These are phyloP conservation scores for Phyllotreta cruciferae DNA, from an alignment of 2,888 invertebrate species.

Conservation along the genomic window DNA sequence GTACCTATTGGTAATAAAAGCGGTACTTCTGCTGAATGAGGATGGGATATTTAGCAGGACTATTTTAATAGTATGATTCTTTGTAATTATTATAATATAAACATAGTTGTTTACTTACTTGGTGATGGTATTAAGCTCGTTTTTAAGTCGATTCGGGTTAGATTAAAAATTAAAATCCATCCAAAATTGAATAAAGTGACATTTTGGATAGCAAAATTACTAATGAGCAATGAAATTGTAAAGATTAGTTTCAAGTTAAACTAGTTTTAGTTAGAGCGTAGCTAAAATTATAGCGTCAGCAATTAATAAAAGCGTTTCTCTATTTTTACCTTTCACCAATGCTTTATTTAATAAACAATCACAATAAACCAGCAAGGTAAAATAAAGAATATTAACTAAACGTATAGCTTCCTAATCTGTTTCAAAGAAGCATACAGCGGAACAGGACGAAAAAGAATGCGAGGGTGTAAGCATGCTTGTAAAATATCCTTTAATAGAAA, in stretches of 20 bases:
- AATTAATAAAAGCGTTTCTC: not conserved
- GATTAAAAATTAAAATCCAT: slow-evolving; percentile 1
- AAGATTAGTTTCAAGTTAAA: slow-evolving; percentile 7
- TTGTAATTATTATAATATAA: slow-evolving; percentile 40
- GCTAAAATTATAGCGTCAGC: slow-evolving; percentile 1
- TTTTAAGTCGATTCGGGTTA: slow-evolving; percentile 17
- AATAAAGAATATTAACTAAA: too few species aligned
- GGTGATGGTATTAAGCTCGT: slow-evolving; percentile 26
- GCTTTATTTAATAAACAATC: not conserved
- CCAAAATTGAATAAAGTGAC: slow-evolving; percentile 12
- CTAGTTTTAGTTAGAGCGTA: slow-evolving; percentile 5
- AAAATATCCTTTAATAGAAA: slow-evolving; percentile 29
- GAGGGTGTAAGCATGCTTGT: slow-evolving; percentile 28
- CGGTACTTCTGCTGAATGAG: slow-evolving; percentile 55
- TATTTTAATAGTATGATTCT: slow-evolving; percentile 47
- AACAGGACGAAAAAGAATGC: slow-evolving; percentile 31
- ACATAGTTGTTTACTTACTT: slow-evolving; percentile 40
- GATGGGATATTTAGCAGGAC: slow-evolving; percentile 29
- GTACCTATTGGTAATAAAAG: slow-evolving; percentile 29
- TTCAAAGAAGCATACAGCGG: slow-evolving; percentile 49
- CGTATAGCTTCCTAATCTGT: slow-evolving; percentile 15
- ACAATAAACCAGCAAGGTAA: too few species aligned
- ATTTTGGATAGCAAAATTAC: slow-evolving; percentile 1
- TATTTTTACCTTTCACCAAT: slow-evolving; percentile 6
- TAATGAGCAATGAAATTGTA: not conserved